Base-by-base conservation (phyloP, 2,888 invertebrate genomes). In the Conistra vaccinii region DNA sequence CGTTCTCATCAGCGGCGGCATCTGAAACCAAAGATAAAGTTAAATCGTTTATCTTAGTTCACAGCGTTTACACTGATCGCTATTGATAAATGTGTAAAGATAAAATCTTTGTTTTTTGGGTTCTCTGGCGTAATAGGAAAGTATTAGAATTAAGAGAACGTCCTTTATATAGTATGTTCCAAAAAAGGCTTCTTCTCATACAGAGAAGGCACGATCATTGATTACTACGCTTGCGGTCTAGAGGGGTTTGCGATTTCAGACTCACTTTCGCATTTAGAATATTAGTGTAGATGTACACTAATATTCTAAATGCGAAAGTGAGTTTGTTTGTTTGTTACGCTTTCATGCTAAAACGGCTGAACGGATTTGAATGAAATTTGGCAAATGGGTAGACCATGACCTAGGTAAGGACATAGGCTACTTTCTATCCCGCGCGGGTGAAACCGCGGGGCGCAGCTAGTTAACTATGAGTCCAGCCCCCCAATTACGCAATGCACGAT, bases 21-120 rank as follows among this genome's bases (percentile, higher is more conserved):
- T 85, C 89, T 89, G 89, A 82, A 89, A 87, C 83, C 83, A 85
- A 65, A 84, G 88, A 89, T 87, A 84, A 74, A 83, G 83, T 86
- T 84, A 85, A 78, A 80, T 66, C 61, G 62, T 82, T 81, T 87
- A 87, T 84, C 82, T 84, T 69, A 62, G 74, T 79, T 84, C 61
- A 83, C 71, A 75, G 60, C 71, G 55, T 80, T 71, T 72, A 66
- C 67, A 71, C 70, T 76, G 77, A 83, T 80, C 77, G 63, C 67
- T 71, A 83, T 80, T 74, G 73, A 77, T 76, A 81, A 67, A 75
- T 60, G 69, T 62, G 72, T 73, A 78, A 35, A 77, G 78, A 77
- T 86, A 77, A 81, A 75, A 73, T 85, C 45, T 53, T 76, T 69
- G 63, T 80, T 60, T 58, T 72, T 69, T 3, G 70, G 61, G 57